Evolutionary conservation across 2,888 invertebrate genomes (phyloP).

Genomic region (Hyposoter didymator): DNA sequence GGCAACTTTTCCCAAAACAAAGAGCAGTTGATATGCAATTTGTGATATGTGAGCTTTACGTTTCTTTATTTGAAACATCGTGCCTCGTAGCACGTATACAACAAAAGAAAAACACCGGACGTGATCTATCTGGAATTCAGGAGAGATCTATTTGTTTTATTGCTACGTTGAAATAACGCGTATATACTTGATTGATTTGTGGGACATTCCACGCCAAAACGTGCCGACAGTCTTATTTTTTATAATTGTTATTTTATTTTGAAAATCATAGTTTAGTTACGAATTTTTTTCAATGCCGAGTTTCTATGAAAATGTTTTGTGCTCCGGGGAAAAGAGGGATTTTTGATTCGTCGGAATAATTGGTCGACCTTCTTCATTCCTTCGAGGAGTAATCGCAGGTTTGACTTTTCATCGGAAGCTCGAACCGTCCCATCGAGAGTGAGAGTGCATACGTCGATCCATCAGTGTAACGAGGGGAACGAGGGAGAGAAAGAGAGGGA

Average conservation of each 20-base stretch:
- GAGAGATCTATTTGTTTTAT: not conserved
- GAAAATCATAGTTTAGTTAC: not conserved
- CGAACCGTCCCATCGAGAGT: slow-evolving; percentile 26
- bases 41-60: not conserved
- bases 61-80: not conserved
- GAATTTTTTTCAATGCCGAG: too few species aligned
- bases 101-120: slow-evolving; percentile 15
- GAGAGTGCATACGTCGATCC: slow-evolving; percentile 23
- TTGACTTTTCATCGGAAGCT: slow-evolving; percentile 9
- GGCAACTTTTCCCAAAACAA: not conserved
- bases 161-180: not conserved
- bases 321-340: not conserved
- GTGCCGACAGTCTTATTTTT: not conserved
- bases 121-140: slow-evolving; percentile 27
- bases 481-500: not conserved
- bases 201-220: not conserved
- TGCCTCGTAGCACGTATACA: slow-evolving; percentile 22
- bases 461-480: slow-evolving; percentile 14
- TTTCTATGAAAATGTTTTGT: not conserved
- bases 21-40: not conserved
- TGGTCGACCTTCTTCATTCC: not conserved
- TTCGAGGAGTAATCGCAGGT: not conserved
- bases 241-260: not conserved
- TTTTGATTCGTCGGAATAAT: not conserved
- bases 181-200: slow-evolving; percentile 9